Evolutionary conservation across 2,113 vertebrate species (phyloP), one percentile per base, ranked within the genome.

Genomic region (Hypanus sabinus): DNA sequence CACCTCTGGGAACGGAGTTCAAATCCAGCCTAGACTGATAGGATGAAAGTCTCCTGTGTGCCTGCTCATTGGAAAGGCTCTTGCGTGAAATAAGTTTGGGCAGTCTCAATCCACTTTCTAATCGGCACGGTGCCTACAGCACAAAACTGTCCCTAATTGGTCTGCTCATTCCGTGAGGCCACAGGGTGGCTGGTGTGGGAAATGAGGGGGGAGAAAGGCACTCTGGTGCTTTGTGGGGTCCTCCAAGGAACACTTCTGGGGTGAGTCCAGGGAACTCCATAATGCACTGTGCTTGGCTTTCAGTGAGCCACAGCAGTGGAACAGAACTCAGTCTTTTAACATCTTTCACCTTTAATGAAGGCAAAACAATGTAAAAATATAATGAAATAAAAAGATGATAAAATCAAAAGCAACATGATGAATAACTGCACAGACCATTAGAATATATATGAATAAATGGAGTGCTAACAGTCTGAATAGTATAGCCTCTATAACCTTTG

Each of bases 51-150:
- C 85, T 90, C 85, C 30, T 65, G 85, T 90, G 85, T 90, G 85
- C 62, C 85, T 90, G 57, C 60, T 90, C 60, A 65, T 46, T 10
- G 16, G 85, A 65, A 90, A 90, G 30, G 85, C 85, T 33, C 85
- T 62, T 90, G 62, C 8, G 85, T 90, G 85, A 90, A 90, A 90
- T 30, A 68, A 65, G 30, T 90, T 90, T 65, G 85, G 85, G 85
- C 60, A 65, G 60, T 90, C 85, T 90, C 85, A 90, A 90, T 90
- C 85, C 85, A 90, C 85, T 90, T 90, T 90, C 85, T 90, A 90
- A 90, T 90, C 85, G 85, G 85, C 85, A 90, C 22, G 85, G 57
- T 90, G 85, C 85, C 85, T 90, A 68, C 85, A 90, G 85, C 85
- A 65, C 30, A 65, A 90, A 90, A 68, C 57, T 68, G 85, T 90